These are phyloP conservation scores for Lathronympha strigana DNA, from an alignment of 2,888 invertebrate species.

Conservation along the genomic window DNA sequence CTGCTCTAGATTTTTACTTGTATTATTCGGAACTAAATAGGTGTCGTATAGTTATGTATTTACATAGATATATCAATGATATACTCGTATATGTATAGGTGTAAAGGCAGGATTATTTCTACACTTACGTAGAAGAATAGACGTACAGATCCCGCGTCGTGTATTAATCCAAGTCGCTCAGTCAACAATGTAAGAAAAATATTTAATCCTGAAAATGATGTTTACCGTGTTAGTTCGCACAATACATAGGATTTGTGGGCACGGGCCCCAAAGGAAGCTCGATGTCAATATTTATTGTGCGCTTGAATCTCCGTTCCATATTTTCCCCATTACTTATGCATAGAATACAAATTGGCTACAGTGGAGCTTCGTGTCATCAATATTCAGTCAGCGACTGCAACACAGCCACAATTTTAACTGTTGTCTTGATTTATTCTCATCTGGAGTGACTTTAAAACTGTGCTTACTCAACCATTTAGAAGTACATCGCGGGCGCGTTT, in stretches of 20 bases:
- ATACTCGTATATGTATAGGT: too few relatives aligned
- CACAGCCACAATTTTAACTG: slow-evolving; percentile 44
- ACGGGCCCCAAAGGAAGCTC: slow-evolving; percentile 45
- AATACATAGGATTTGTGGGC: slow-evolving; percentile 36
- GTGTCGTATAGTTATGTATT: too few relatives aligned
- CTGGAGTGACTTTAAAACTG: slow-evolving; percentile 35
- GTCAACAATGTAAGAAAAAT: slow-evolving; percentile 21
- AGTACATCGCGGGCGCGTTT: slow-evolving; percentile 14
- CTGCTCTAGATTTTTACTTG: too few relatives aligned
- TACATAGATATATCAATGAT: too few relatives aligned
- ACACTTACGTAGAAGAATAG: background rate
- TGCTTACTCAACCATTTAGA: slow-evolving; percentile 31
- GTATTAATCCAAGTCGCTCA: background rate
- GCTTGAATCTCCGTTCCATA: slow-evolving; percentile 71
- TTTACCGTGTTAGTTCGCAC: slow-evolving; percentile 39
- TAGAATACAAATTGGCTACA: slow-evolving; percentile 79
- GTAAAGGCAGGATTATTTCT: too few relatives aligned
- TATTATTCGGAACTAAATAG: too few relatives aligned
- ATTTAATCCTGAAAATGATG: slow-evolving; percentile 36
- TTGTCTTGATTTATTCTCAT: slow-evolving; percentile 40
- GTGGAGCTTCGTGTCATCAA: slow-evolving; percentile 71
- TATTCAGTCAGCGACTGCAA: slow-evolving; percentile 67
- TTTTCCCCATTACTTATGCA: slow-evolving; percentile 82
- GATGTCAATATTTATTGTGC: slow-evolving; percentile 72
- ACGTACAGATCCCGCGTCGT: background rate